Evolutionary conservation across 2,888 invertebrate genomes (phyloP), one percentile per base, ranked within the genome.

Genomic region (Cartodere bifasciata): DNA sequence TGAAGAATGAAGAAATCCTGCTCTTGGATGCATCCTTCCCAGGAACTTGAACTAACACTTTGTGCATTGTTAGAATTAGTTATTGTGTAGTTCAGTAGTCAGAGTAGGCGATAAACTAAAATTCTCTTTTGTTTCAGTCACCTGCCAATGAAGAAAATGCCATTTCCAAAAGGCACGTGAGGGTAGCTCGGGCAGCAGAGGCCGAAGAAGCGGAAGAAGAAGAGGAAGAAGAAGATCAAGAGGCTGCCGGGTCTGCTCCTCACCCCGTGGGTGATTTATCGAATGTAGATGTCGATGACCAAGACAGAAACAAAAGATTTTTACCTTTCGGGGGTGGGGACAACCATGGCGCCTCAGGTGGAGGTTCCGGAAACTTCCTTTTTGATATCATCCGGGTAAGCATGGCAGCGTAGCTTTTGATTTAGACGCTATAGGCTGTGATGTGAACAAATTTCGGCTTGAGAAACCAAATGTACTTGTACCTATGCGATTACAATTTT

Each of bases 371-470:
- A 39, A 87, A 86, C 66, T 85, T 87, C 70, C 68, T 87, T 45
- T 85, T 86, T 62, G 86, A 87, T 61, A 77, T 85, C 56, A 81
- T 87, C 59, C 72, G 86, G 72, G 86, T 87, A 67, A 80, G 82
- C 69, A 45, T 38, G 35, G n/a, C n/a, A n/a, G n/a, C n/a, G n/a
- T n/a, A n/a, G n/a, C n/a, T n/a, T n/a, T n/a, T n/a, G n/a, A n/a
- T n/a, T n/a, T n/a, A n/a, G n/a, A n/a, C n/a, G n/a, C n/a, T n/a
- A n/a, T n/a, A n/a, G n/a, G n/a, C n/a, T n/a, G n/a, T n/a, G n/a
- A n/a, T n/a, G n/a, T n/a, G n/a, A n/a, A n/a, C n/a, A n/a, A n/a
- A n/a, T n/a, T n/a, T n/a, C n/a, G n/a, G n/a, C n/a, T n/a, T n/a
- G n/a, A n/a, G n/a, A n/a, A n/a, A n/a, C n/a, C n/a, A n/a, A n/a